These are phyloP conservation scores for Mus minutoides DNA, from an alignment of 2,797 vertebrate species.

Conservation along the genomic window DNA sequence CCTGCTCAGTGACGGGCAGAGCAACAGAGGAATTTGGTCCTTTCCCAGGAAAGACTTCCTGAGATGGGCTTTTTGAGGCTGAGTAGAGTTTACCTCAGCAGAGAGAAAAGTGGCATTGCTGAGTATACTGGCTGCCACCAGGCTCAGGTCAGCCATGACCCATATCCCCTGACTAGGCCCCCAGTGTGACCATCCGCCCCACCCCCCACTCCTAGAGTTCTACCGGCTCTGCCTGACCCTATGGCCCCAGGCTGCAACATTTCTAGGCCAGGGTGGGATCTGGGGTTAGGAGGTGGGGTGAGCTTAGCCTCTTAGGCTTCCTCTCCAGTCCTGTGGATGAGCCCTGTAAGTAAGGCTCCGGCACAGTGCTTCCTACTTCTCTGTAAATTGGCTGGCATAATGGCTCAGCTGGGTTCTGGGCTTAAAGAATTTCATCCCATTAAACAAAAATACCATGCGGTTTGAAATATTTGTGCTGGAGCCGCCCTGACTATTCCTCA, in stretches of 20 bases:
- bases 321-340: neutral
- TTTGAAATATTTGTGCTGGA: constrained; percentile 66
- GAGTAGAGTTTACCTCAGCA: neutral
- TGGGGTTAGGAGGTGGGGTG: neutral
- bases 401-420: constrained; percentile 68
- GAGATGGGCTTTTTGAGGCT: neutral
- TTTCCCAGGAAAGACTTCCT: neutral
- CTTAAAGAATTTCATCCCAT: constrained; percentile 45
- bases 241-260: neutral
- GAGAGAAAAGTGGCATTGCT: neutral
- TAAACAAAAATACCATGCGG: constrained; percentile 66
- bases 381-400: constrained; percentile 14
- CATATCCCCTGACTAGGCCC: neutral
- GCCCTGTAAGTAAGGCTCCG: neutral
- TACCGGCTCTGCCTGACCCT: neutral
- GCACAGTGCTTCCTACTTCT: neutral
- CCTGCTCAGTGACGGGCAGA: neutral
- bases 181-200: too few relatives aligned
- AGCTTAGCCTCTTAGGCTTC: neutral
- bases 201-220: neutral
- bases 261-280: neutral
- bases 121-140: fast-evolving
- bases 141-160: neutral
- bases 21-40: neutral
- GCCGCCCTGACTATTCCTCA: neutral